Evolutionary conservation across 2,113 vertebrate species (phyloP).

Genomic region (Apteryx mantelli): DNA sequence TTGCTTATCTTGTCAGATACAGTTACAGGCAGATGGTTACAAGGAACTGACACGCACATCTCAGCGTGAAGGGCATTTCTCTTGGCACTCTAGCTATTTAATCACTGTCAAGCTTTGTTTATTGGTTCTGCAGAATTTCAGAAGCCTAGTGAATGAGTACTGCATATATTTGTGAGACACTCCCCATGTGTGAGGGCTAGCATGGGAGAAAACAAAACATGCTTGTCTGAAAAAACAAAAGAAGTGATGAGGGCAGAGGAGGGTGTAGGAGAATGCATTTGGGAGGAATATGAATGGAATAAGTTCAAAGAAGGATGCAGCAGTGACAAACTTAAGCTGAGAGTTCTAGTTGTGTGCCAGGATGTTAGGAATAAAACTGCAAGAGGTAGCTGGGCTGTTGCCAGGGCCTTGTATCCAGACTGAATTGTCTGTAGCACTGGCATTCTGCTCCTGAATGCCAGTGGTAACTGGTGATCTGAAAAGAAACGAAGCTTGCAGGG

Average conservation of each 20-base stretch:
- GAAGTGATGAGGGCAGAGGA: not conserved
- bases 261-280: not conserved
- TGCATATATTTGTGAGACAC: not conserved
- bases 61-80: constrained; percentile 16
- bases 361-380: not conserved
- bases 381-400: not conserved
- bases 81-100: constrained; percentile 12
- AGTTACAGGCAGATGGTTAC: constrained; percentile 19
- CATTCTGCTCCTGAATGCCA: not conserved
- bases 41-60: constrained; percentile 5
- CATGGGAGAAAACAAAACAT: not conserved
- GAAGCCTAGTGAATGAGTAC: not conserved
- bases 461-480: not conserved
- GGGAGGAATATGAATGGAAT: not conserved
- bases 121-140: not conserved
- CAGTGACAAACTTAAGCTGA: not conserved
- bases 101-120: not conserved
- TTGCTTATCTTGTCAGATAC: not conserved
- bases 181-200: not conserved
- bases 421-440: not conserved
- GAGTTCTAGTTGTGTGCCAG: not conserved
- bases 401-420: not conserved
- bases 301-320: not conserved
- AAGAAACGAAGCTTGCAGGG: not conserved
- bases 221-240: not conserved